A percentile compares a stretch with the other conserved stretches of the same genome.
phyloP scores from a whole-genome alignment of 2,888 invertebrate species.

The Eudemis profundana region DNA sequence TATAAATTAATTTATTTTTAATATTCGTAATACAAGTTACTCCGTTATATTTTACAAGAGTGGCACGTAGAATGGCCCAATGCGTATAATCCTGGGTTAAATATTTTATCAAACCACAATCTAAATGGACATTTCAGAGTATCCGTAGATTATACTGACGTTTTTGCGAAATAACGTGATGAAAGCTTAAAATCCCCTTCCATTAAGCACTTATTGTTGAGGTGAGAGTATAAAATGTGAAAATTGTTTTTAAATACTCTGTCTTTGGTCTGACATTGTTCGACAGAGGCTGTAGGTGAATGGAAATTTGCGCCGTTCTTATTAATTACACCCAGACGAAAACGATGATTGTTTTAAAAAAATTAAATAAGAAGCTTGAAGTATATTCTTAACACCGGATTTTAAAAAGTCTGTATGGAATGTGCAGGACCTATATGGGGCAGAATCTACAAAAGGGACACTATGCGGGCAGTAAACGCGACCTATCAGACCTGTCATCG shows the following conservation, averaged over 20 bases:
- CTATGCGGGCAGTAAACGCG: too few species aligned
- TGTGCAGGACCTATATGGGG: too few species aligned
- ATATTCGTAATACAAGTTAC: not conserved
- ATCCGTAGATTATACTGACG: slow-evolving; percentile 61
- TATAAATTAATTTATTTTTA: too few species aligned
- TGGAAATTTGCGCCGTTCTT: too few species aligned
- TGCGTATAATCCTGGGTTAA: slow-evolving; percentile 43
- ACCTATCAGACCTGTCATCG: too few species aligned
- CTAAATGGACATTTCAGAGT: slow-evolving; percentile 60
- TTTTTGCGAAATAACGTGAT: slow-evolving; percentile 64
- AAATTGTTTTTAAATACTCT: slow-evolving; percentile 13
- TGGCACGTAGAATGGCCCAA: slow-evolving; percentile 27
- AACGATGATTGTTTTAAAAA: too few species aligned
- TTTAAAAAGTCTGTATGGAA: too few species aligned
- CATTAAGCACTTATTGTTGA: slow-evolving; percentile 69
- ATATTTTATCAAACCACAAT: slow-evolving; percentile 55
- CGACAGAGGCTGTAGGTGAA: too few species aligned
- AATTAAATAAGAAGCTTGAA: too few species aligned
- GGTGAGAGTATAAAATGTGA: slow-evolving; percentile 44
- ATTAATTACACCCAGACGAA: too few species aligned
- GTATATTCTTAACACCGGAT: too few species aligned
- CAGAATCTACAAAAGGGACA: too few species aligned
- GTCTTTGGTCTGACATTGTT: not conserved
- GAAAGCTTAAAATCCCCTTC: slow-evolving; percentile 67
- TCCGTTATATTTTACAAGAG: slow-evolving; percentile 15